Percentiles rank a stretch among this genome's conserved stretches.
Conservation (phyloP, 2,888 invertebrate genomes). For the Ethmia dodecea region DNA sequence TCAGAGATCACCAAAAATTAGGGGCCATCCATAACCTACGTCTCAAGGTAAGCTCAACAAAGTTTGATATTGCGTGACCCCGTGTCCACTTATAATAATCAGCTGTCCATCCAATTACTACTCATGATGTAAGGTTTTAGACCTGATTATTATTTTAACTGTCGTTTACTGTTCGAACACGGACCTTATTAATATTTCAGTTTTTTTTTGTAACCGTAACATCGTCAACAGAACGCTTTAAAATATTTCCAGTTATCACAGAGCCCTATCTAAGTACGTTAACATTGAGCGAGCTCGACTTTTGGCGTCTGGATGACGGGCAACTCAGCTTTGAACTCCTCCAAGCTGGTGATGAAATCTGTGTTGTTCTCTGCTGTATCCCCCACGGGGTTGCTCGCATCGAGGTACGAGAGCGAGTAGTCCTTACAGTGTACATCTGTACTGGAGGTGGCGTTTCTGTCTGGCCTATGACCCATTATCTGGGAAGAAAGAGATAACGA, state of each 20-base stretch:
- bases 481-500: constrained; percentile 23
- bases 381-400: constrained; percentile 36
- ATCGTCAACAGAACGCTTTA: too few species aligned
- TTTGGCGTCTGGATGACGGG: constrained; percentile 40
- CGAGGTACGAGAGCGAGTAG: constrained; percentile 41
- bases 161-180: too few species aligned
- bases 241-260: too few species aligned
- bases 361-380: constrained; percentile 36
- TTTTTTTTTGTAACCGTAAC: not conserved
- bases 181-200: not conserved
- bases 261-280: constrained; percentile 16
- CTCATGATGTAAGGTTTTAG: too few species aligned
- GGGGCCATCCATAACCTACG: too few species aligned
- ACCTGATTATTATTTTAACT: too few species aligned
- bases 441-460: constrained; percentile 19
- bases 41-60: too few species aligned
- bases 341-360: constrained; percentile 46
- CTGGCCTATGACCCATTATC: constrained; percentile 54
- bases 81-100: too few species aligned
- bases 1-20: too few species aligned
- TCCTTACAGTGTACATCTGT: constrained; percentile 21
- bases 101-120: too few species aligned
- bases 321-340: constrained; percentile 35
- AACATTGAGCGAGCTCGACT: constrained; percentile 45
- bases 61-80: too few species aligned